phyloP scores from a whole-genome alignment of 2,797 vertebrate species.

The Argyrosomus regius region DNA sequence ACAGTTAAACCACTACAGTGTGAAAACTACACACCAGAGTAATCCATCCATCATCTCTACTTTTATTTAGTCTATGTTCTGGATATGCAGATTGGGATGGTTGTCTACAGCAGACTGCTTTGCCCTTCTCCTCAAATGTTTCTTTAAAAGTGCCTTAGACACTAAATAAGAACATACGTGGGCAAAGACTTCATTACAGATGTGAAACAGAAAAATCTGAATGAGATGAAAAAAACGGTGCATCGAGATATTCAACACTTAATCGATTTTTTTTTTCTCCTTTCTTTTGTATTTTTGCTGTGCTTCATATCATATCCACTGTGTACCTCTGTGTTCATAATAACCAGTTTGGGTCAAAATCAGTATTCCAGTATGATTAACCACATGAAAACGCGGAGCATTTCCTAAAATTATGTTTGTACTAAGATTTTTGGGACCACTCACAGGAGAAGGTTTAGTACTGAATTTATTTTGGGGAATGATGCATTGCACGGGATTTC shows the following conservation, averaged over 20 bases:
- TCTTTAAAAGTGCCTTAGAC: constrained; percentile 97
- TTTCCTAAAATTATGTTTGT: constrained; percentile 28
- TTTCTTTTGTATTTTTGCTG: constrained; percentile 81
- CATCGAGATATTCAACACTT: constrained; percentile 51
- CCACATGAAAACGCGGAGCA: constrained; percentile 76
- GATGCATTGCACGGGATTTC: constrained; percentile 64
- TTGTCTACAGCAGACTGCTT: constrained; percentile 19
- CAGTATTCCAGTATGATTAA: constrained; percentile 84
- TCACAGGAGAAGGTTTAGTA: constrained; percentile 25
- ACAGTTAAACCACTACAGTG: constrained; percentile 35
- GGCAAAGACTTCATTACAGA: constrained; percentile 58
- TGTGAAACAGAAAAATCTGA: constrained; percentile 48
- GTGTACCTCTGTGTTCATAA: constrained; percentile 85
- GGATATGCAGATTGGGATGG: constrained; percentile 25
- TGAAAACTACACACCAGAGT: constrained; percentile 12
- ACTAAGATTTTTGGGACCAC: neutral
- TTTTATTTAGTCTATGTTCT: constrained; percentile 12
- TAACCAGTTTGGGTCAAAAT: constrained; percentile 83
- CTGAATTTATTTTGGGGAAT: constrained; percentile 39
- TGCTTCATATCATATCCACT: constrained; percentile 85
- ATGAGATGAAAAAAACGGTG: constrained; percentile 46
- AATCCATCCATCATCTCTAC: constrained; percentile 1
- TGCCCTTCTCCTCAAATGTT: constrained; percentile 73
- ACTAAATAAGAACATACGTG: constrained; percentile 92
- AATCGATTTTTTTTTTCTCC: constrained; percentile 4